Base-by-base conservation (phyloP, 2,113 vertebrate genomes). In the Edolisoma coerulescens region DNA sequence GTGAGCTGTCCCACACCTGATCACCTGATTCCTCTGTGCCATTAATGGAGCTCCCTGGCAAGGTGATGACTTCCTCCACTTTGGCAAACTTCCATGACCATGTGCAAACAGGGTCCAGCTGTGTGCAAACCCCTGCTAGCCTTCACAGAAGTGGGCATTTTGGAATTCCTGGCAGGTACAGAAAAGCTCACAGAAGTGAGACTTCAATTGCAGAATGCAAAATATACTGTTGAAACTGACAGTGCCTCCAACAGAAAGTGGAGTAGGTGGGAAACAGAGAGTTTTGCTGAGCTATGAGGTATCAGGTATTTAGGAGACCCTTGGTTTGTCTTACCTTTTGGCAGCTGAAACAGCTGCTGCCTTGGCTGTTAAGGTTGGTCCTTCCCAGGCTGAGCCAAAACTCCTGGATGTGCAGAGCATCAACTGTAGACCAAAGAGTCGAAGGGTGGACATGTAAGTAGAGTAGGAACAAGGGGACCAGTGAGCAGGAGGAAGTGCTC, bases 401-500 rank as follows among this genome's bases (percentile, higher is more conserved):
- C 41, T 17, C 26, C 33, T 57, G 64, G 45, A 41, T 0, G 0
- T 12, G 20, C 50, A 78, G 37, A 81, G 6, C 32, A 41, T 61
- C 18, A 27, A 0, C 27, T 73, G 30, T 22, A 69, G 63, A 26
- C 24, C n/a, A 33, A 87, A 49, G 14, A 42, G 67, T 23, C 0
- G 0, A 67, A 82, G 53, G 53, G 61, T 91, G 70, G 77, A 94
- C 89, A 57, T 32, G 44, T 73, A 61, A 69, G 44, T 20, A 21
- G n/a, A 87, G 69, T 63, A 57, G 78, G 49, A 93, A 24, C 22
- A 35, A 70, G 78, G 74, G 80, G 91, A 86, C 39, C 52, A 95
- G 70, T 52, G 59, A 94, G 82, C 39, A 84, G 77, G 64, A 97
- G 96, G 95, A 96, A 95, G 83, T 90, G 60, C 64, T 96, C 79